Percentiles rank a stretch among this genome's conserved stretches.
Conservation (phyloP, 2,888 invertebrate genomes). For the Noctua comes region DNA sequence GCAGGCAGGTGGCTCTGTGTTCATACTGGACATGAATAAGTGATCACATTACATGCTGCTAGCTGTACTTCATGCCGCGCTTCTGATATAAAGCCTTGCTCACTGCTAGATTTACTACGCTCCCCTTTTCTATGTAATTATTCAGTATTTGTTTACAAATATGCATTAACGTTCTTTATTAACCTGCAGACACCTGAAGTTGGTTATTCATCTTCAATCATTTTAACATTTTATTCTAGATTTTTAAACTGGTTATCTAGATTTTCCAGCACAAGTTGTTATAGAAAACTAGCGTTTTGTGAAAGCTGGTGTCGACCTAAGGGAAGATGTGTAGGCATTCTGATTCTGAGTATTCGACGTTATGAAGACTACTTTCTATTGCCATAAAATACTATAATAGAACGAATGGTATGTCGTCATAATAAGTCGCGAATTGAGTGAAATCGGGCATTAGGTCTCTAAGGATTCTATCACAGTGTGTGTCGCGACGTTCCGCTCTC, state of each 20-base stretch:
- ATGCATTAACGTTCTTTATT: not conserved
- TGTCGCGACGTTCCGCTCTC: slow-evolving; percentile 69
- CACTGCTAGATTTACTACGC: slow-evolving; percentile 12
- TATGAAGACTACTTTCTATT: slow-evolving; percentile 3
- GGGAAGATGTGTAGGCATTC: not conserved
- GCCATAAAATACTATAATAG: not conserved
- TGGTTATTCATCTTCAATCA: not conserved
- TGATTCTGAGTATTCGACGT: not conserved
- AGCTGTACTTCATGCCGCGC: slow-evolving; percentile 12
- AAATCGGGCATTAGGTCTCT: slow-evolving; percentile 49
- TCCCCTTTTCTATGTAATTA: not conserved
- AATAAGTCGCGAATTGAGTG: slow-evolving; percentile 31
- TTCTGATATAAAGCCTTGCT: slow-evolving; percentile 23
- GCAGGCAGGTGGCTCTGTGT: slow-evolving; percentile 49
- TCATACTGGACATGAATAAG: slow-evolving; percentile 48
- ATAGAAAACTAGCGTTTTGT: not conserved
- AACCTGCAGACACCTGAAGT: not conserved
- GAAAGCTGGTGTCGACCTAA: not conserved
- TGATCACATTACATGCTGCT: slow-evolving; percentile 39
- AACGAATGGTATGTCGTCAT: slow-evolving; percentile 5
- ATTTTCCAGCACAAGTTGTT: not conserved
- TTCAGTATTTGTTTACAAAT: slow-evolving; percentile 19
- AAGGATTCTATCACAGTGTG: slow-evolving; percentile 37
- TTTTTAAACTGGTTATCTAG: not conserved
- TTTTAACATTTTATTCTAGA: not conserved